These are phyloP conservation scores for Phaetusa simplex DNA, from an alignment of 2,113 vertebrate genomes.

Conservation along the genomic window DNA sequence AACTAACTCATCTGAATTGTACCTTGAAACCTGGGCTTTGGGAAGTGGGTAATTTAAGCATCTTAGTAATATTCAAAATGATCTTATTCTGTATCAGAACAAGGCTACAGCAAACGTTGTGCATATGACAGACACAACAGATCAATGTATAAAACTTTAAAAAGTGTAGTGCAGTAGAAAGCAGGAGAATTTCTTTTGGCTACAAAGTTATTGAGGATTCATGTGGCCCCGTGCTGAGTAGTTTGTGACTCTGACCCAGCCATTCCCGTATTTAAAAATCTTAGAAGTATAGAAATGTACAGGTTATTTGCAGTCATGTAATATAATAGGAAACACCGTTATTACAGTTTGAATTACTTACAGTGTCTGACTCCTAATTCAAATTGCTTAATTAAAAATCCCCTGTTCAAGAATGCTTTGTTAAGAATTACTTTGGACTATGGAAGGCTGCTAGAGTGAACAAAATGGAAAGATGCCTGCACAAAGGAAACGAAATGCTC, in stretches of 20 bases:
- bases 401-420: neutral
- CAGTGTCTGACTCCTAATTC: neutral
- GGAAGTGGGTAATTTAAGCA: neutral
- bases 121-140: neutral
- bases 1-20: neutral
- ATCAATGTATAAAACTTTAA: neutral
- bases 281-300: neutral
- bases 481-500: neutral
- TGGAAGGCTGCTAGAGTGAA: neutral
- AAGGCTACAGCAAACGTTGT: neutral
- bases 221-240: neutral
- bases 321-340: neutral
- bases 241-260: neutral
- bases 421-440: neutral
- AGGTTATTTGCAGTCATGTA: neutral
- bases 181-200: neutral
- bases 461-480: neutral
- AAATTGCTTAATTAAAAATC: neutral
- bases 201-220: neutral
- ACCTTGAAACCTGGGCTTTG: neutral
- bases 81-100: neutral
- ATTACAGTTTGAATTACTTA: neutral
- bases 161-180: neutral
- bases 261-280: neutral
- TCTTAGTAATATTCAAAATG: neutral